Base-by-base conservation (phyloP, 2,888 invertebrate genomes). In the Byasa hedistus region DNA sequence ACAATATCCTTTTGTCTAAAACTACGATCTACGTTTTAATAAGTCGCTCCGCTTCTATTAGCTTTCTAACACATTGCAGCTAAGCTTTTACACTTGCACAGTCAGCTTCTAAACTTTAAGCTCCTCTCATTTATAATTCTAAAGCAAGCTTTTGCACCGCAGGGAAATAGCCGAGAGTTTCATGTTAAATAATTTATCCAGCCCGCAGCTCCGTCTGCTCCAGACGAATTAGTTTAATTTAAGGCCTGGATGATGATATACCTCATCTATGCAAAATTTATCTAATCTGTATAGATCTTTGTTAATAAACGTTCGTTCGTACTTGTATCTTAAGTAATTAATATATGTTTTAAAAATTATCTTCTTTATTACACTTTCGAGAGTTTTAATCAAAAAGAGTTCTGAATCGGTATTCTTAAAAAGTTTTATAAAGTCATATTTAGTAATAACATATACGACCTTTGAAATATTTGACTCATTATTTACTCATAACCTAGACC, bases 31-130 rank as follows among this genome's bases (percentile, higher is more conserved):
- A n/a, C n/a, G 17, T 17, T 17, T 44, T 44, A 27, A 22, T 39
- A 60, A 65, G 65, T 60, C 19, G 68, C 79, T 44, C 69, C 81
- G n/a, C 69, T 48, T 87, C 86, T 86, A 79, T 57, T 36, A 58
- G 32, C 63, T 73, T 75, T 69, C 39, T 72, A 70, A 64, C 65
- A 67, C 73, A 19, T 59, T 44, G 74, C 76, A 77, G 82, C 89
- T 83, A 89, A 91, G 90, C 91, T 90, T 91, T 90, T 90, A 90
- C 88, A 91, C 90, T 91, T 91, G 90, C 87, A 89, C 82, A 82
- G 82, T 76, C 82, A 80, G 90, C 89, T 87, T 87, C 91, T 90
- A 91, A 91, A 91, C 90, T 91, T 91, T 90, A 91, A 91, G 89
- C 91, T 87, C 80, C 74, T 78, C 87, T 91, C 90, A 91, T 91